phyloP scores from a whole-genome alignment of 2,888 invertebrate genomes.

The Sminthurinus aureus region DNA sequence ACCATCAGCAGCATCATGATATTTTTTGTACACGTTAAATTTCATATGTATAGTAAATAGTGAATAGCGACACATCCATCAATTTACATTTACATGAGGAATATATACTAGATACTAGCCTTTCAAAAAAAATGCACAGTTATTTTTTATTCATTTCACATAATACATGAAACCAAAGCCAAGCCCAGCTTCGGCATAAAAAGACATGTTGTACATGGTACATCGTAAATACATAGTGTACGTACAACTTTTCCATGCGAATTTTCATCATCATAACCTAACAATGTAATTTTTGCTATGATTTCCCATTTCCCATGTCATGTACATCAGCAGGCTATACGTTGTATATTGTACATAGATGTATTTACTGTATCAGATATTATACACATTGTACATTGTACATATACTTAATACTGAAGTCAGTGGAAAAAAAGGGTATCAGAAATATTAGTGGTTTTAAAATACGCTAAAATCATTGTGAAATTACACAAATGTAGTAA shows the following conservation, averaged over 20 bases:
- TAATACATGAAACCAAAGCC: neutral
- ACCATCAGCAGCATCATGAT: neutral
- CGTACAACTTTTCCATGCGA: neutral
- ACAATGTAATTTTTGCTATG: too few relatives aligned
- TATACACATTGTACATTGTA: too few relatives aligned
- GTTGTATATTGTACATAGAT: too few relatives aligned
- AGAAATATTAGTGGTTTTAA: too few relatives aligned
- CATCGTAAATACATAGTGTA: too few relatives aligned
- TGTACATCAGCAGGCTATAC: too few relatives aligned
- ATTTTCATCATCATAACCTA: neutral
- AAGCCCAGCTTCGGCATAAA: neutral
- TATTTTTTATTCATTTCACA: constrained; percentile 19
- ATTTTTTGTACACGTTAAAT: neutral
- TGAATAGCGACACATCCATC: constrained; percentile 33
- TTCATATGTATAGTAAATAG: constrained; percentile 2
- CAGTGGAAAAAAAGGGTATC: too few relatives aligned
- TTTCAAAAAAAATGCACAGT: constrained; percentile 36
- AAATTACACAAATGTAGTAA: too few relatives aligned
- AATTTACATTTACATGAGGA: constrained; percentile 18
- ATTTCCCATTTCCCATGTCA: neutral
- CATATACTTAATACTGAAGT: too few relatives aligned
- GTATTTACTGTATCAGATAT: too few relatives aligned
- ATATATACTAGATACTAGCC: neutral
- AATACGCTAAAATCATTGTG: too few relatives aligned
- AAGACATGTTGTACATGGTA: too few relatives aligned